Evolutionary conservation across 2,888 invertebrate genomes (phyloP), one percentile per base, ranked within the genome.

Genomic region (Drosophila pseudotakahashii): DNA sequence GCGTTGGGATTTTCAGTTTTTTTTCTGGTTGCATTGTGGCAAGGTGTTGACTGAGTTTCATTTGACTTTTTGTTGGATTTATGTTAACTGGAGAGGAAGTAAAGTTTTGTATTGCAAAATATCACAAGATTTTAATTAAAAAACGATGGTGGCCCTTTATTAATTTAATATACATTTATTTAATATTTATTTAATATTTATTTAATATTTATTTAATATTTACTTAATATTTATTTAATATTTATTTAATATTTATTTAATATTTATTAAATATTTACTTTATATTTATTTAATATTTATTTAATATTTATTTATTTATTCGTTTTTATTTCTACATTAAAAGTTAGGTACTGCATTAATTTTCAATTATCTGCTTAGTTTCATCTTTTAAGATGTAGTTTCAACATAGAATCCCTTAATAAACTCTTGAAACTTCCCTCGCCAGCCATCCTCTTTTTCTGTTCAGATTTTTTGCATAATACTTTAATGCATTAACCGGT

Each of bases 401-500:
- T 41, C 2, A 19, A 19, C 16, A 16, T 3, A 3, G 3, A 16
- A 10, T 1, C 19, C 19, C 19, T 19, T 19, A 5, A 2, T 5
- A 7, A 42, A 69, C 26, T 41, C n/a, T 37, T 45, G 0, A 5
- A 47, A 14, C 55, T n/a, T 0, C 55, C 32, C 63, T 55, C 55
- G 52, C 47, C 5, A 4, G 3, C 7, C 2, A 11, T 39, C 41
- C 26, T 10, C 19, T 9, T 30, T 23, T 41, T 47, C 42, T 48
- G 59, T 73, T 53, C 70, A 45, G 4, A 69, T 53, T 71, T 78
- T 83, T 76, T 83, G 79, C 84, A 84, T 84, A 86, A 81, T 78
- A 76, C 85, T 79, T 82, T 85, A 74, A 81, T 67, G 84, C 55
- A 71, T 84, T 87, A 84, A 84, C 82, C 87, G 77, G 84, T 83